Percentiles rank a stretch among this genome's conserved stretches.
Evolutionary conservation across 2,113 vertebrate species (phyloP).

Genomic region (Lamprologus lemairii): DNA sequence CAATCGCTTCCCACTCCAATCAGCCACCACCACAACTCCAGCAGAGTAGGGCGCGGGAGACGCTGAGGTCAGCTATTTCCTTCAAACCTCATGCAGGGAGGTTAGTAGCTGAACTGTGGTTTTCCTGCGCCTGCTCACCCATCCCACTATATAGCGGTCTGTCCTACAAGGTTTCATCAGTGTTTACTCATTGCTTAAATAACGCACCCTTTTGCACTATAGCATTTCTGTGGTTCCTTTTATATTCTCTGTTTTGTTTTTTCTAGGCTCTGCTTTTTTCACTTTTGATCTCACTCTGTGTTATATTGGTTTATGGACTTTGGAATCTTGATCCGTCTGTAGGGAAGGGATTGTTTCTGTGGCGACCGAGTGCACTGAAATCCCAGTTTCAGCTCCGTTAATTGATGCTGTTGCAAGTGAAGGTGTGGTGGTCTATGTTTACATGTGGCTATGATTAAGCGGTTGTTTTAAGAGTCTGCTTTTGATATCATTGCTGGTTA

Average conservation of each 20-base stretch:
- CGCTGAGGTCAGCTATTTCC: constrained; percentile 61
- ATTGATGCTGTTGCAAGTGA: background rate
- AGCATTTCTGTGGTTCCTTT: constrained; percentile 39
- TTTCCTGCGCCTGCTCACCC: constrained; percentile 37
- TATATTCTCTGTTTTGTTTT: background rate
- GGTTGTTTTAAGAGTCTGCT: background rate
- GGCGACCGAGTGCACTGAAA: background rate
- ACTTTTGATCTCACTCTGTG: background rate
- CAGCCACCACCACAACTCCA: constrained; percentile 33
- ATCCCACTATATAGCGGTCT: background rate
- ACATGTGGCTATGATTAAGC: constrained; percentile 28
- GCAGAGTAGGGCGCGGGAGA: constrained; percentile 27
- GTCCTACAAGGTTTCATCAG: background rate
- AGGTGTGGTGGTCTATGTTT: constrained; percentile 16
- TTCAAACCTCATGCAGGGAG: constrained; percentile 40
- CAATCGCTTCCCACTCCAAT: constrained; percentile 27
- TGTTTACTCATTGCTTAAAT: constrained; percentile 8
- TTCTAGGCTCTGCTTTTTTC: background rate
- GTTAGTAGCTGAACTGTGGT: constrained; percentile 45
- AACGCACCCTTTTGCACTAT: background rate
- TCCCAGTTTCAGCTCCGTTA: background rate
- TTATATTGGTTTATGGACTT: background rate
- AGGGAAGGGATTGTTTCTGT: background rate
- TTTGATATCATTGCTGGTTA: constrained; percentile 4
- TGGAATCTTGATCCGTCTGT: background rate